phyloP scores from a whole-genome alignment of 2,113 vertebrate genomes.

The Oryzias woworae region DNA sequence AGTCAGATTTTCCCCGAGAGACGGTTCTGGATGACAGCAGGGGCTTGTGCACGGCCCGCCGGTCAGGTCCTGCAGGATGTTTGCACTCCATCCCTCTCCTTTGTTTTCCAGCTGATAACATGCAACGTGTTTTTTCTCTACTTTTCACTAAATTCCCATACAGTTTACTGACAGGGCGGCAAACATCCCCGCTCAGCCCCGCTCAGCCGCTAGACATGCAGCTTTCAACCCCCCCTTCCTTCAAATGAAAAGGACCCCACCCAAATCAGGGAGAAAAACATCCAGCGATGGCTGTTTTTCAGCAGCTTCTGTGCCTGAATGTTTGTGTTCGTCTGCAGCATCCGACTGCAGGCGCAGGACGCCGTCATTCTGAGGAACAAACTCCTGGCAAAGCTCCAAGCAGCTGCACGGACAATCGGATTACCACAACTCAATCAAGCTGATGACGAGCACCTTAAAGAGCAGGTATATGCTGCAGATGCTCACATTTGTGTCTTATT shows the following conservation, averaged over 20 bases:
- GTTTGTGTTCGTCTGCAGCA: background rate
- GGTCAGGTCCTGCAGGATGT: constrained; percentile 36
- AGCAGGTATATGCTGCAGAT: background rate
- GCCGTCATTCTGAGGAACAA: too few species aligned
- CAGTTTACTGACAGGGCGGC: constrained; percentile 36
- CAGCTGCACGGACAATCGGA: too few species aligned
- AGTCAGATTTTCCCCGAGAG: constrained; percentile 56
- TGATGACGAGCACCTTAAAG: background rate
- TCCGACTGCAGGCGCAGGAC: background rate
- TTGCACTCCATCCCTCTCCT: constrained; percentile 39
- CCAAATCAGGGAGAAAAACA: constrained; percentile 51
- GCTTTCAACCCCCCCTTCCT: constrained; percentile 48
- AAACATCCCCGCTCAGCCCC: constrained; percentile 40
- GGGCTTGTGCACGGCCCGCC: constrained; percentile 6
- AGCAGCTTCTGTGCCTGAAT: constrained; percentile 17
- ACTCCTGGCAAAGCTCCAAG: too few species aligned
- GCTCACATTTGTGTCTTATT: too few species aligned
- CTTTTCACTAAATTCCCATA: constrained; percentile 49
- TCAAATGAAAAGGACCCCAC: constrained; percentile 59
- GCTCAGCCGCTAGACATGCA: constrained; percentile 24
- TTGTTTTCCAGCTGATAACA: constrained; percentile 42
- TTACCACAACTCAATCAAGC: too few species aligned
- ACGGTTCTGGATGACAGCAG: constrained; percentile 47
- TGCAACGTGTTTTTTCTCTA: constrained; percentile 45
- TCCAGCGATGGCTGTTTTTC: constrained; percentile 50